Conservation (phyloP, 1,140 invertebrate species). For the Condylostylus longicornis region DNA sequence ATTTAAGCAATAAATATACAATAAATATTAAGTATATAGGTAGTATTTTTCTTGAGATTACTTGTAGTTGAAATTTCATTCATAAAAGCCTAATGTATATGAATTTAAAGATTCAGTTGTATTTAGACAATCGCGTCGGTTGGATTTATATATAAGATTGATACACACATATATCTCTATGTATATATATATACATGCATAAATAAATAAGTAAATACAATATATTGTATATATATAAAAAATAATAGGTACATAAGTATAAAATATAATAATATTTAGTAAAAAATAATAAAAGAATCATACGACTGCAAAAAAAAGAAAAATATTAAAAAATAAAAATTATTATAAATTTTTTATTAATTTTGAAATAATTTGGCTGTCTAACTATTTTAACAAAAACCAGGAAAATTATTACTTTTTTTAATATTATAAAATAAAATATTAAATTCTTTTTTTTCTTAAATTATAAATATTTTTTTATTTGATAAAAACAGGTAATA, state of each 20-base stretch:
- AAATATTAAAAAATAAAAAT: too few relatives aligned
- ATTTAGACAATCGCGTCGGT: slow-evolving; percentile 32
- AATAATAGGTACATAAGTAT: background rate
- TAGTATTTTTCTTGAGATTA: too few relatives aligned
- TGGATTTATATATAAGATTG: slow-evolving; percentile 3
- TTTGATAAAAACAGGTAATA: too few relatives aligned
- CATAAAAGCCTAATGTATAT: slow-evolving; percentile 32
- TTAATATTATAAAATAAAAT: too few relatives aligned
- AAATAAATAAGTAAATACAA: background rate
- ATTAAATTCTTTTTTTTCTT: too few relatives aligned
- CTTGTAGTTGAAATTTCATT: slow-evolving; percentile 34
- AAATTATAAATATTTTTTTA: too few relatives aligned
- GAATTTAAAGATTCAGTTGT: slow-evolving; percentile 33
- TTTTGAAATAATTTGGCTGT: too few relatives aligned
- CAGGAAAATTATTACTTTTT: too few relatives aligned
- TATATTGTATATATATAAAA: background rate
- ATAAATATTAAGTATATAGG: too few relatives aligned
- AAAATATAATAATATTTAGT: background rate
- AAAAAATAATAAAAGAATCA: background rate
- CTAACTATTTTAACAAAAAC: too few relatives aligned
- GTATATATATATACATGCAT: background rate
- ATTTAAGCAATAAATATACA: too few relatives aligned
- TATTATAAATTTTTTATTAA: too few relatives aligned
- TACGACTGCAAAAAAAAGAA: background rate
- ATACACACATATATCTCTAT: background rate